phyloP scores from a whole-genome alignment of 2,888 invertebrate species.

The Chironomus tentans region DNA sequence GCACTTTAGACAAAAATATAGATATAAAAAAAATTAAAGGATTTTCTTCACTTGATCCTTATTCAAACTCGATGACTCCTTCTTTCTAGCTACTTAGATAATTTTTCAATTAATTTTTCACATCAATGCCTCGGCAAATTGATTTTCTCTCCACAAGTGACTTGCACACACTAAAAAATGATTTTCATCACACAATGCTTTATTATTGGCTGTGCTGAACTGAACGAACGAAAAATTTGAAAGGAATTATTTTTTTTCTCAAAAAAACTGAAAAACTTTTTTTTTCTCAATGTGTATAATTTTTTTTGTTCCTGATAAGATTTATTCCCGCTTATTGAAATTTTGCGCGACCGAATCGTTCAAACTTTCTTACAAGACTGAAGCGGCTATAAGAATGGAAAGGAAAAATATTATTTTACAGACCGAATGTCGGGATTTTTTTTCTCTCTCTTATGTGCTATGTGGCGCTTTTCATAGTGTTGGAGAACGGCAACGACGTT shows the following conservation, averaged over 20 bases:
- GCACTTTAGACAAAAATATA: too few species aligned
- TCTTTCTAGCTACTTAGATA: neutral
- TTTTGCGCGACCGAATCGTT: constrained; percentile 7
- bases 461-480: neutral
- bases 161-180: neutral
- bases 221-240: too few species aligned
- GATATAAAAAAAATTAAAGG: too few species aligned
- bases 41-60: neutral
- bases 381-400: neutral
- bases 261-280: neutral
- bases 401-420: neutral
- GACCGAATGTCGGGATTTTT: constrained; percentile 10
- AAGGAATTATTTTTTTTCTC: neutral
- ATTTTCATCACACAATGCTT: too few species aligned
- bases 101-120: neutral
- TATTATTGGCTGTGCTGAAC: neutral
- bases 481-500: neutral
- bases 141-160: neutral
- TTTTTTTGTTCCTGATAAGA: neutral
- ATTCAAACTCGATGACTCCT: neutral
- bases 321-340: neutral
- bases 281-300: neutral
- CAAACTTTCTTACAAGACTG: constrained; percentile 20
- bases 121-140: neutral
- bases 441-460: neutral